Base-by-base conservation (phyloP, 2,888 invertebrate species). In the Orthonychiurus folsomi region DNA sequence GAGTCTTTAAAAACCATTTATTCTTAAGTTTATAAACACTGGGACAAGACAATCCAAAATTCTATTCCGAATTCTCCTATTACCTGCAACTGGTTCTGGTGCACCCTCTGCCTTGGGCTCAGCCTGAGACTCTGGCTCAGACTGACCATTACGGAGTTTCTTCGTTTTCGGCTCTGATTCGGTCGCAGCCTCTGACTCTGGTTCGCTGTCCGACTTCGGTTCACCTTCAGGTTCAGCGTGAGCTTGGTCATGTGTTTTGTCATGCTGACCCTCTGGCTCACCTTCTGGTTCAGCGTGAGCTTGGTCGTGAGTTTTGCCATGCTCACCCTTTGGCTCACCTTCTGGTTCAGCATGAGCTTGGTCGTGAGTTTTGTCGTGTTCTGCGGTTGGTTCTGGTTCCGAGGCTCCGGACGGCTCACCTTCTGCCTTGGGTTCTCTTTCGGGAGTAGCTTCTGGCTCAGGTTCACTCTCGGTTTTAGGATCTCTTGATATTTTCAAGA, bases 401-500 rank as follows among this genome's bases (percentile, higher is more conserved):
- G 65, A 61, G 9, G 12, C 18, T 48, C 48, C 48, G 12, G 48
- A 48, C 18, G 12, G 12, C 15, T 55, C 55, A 3, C 52, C 24
- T 3, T 55, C 54, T 2, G 54, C 28, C 50, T 56, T 21, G 23
- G 60, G 23, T 2, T 62, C 59, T 24, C 71, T 55, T 63, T 74
- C 65, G 53, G 67, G 5, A 53, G 53, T 50, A 47, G 67, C 25
- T 57, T 63, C 62, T 1, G 63, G 57, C 48, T 59, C 64, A 23
- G 67, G 27, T 23, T 62, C 58, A 3, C n/a, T n/a, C n/a, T n/a
- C n/a, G n/a, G n/a, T n/a, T n/a, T n/a, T 62, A 26, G 2, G 66
- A 57, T 59, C 77, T 78, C 3, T 79, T 76, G 72, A 79, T 75
- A 56, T 76, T 73, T 69, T 81, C 79, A 21, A 53, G 15, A 53